These are phyloP conservation scores for Aramus guarauna DNA, from an alignment of 2,113 vertebrate species.

Conservation along the genomic window DNA sequence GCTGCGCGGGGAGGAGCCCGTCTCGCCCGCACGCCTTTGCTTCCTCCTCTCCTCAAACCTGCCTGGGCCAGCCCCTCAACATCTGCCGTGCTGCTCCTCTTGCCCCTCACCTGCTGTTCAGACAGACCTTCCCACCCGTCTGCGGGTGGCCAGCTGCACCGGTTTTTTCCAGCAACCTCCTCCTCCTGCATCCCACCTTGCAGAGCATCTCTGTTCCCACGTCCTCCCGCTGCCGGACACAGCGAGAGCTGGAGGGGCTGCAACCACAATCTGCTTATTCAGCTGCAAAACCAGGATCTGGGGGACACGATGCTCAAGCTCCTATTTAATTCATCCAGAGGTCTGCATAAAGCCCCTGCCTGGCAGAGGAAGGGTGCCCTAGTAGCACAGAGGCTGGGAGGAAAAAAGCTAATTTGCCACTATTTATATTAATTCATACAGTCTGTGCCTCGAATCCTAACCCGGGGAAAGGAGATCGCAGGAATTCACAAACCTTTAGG, in stretches of 20 bases:
- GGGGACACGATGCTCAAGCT: background rate
- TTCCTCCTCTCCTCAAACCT: background rate
- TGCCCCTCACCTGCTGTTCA: conserved; percentile 41
- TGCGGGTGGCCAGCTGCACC: background rate
- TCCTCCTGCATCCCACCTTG: background rate
- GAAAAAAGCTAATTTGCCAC: background rate
- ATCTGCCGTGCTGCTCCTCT: background rate
- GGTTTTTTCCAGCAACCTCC: background rate
- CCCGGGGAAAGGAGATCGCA: background rate
- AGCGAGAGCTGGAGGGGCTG: background rate
- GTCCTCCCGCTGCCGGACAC: fast-evolving
- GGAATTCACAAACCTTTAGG: background rate
- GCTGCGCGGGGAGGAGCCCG: background rate
- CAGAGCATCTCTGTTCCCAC: background rate
- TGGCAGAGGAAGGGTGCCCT: background rate
- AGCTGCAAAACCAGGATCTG: background rate
- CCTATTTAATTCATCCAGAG: background rate
- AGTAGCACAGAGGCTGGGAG: background rate
- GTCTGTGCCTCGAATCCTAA: background rate
- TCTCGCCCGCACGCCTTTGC: background rate
- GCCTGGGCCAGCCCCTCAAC: background rate
- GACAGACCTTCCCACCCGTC: background rate
- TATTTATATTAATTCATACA: background rate
- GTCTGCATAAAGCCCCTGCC: background rate
- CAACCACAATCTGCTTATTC: background rate